Base-by-base conservation (phyloP, 2,797 vertebrate species). In the Margarornis squamiger region DNA sequence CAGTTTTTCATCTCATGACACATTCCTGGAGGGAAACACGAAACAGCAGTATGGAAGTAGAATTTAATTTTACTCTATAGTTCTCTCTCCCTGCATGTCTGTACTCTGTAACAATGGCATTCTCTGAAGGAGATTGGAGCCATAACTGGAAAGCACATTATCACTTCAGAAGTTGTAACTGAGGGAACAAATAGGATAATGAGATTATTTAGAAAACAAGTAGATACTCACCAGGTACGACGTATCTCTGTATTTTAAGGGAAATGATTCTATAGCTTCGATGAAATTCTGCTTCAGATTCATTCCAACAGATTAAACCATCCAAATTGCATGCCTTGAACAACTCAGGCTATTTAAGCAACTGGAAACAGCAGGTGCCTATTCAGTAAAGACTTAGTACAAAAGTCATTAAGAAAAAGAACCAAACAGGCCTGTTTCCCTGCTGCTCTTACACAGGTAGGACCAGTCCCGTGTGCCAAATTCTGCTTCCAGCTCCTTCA, bases 201-300 rank as follows among this genome's bases (percentile, higher is more conserved):
- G n/a, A 86, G n/a, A 87, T 96, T 86, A 79, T 71, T 73, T 67
- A 58, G n/a, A 72, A 84, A 75, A 62, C 57, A 90, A 85, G 71
- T 8, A 75, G 63, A 66, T 84, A 80, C 93, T 65, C 49, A 80
- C 57, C 38, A 68, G 65, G 72, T 68, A 77, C n/a, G n/a, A 93
- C 5, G 10, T n/a, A 62, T 30, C 49, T 74, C 84, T 36, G 9
- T 39, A 29, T 51, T 93, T 90, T 19, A 74, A 76, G 61, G 43
- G 39, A 66, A 93, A 79, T 32, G 0, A 38, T 34, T 85, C 38
- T 49, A 5, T 1, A 58, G 34, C 63, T 74, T 3, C 1, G 45
- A 58, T 30, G 36, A 78, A 95, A 92, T 77, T 63, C 75, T 85
- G 45, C 59, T 65, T 21, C 38, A 67, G 16, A 46, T 36, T 34